Conservation (phyloP, 2,888 invertebrate genomes). For the Sipha maydis region DNA sequence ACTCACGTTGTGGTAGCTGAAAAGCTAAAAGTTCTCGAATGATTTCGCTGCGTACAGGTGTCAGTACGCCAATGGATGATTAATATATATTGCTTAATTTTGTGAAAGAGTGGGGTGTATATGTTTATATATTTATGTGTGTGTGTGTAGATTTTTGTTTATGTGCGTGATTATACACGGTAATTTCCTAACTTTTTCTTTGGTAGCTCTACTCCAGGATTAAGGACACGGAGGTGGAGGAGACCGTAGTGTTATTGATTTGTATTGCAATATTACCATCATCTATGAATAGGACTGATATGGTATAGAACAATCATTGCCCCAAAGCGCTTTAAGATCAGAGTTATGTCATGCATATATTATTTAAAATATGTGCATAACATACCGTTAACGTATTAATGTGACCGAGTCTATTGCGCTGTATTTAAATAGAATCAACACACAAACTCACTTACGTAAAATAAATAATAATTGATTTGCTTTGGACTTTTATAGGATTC, state of each 20-base stretch:
- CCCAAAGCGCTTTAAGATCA: background rate
- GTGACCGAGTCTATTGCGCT: too few relatives aligned
- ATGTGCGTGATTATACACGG: background rate
- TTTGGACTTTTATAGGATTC: too few relatives aligned
- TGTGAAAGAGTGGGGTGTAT: too few relatives aligned
- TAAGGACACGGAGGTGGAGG: background rate
- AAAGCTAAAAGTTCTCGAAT: background rate
- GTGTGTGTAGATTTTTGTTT: too few relatives aligned
- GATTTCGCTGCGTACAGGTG: conserved; percentile 13
- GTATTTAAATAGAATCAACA: too few relatives aligned
- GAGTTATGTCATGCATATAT: background rate
- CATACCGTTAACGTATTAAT: too few relatives aligned
- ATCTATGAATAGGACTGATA: background rate
- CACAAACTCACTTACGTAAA: too few relatives aligned
- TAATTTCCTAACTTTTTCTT: background rate
- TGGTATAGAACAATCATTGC: conserved; percentile 5
- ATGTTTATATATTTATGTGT: too few relatives aligned
- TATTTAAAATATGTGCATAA: too few relatives aligned
- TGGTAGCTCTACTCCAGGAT: background rate
- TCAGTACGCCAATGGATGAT: background rate
- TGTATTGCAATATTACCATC: background rate
- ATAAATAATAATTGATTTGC: too few relatives aligned
- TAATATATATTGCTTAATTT: background rate
- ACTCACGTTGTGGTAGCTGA: background rate
- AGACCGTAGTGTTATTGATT: conserved; percentile 20